Evolutionary conservation across 2,113 vertebrate genomes (phyloP).

Genomic region (Panthera uncia): DNA sequence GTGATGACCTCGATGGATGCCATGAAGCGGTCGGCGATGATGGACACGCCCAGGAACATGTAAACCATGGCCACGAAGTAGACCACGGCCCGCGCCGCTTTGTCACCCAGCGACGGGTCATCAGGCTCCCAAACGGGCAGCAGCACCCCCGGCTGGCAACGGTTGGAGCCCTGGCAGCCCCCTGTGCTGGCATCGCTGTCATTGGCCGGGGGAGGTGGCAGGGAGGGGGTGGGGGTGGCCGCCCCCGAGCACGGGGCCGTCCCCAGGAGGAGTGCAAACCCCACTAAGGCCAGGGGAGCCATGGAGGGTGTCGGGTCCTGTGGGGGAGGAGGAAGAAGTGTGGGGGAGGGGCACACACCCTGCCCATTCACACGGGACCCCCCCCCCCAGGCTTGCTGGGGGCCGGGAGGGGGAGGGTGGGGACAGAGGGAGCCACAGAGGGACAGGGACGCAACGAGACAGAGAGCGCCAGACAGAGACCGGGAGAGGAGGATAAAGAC

Average conservation of each 20-base stretch:
- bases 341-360: neutral
- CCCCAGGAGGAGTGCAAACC: slow-evolving; percentile 62
- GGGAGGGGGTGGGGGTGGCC: slow-evolving; percentile 53
- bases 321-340: neutral
- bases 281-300: slow-evolving; percentile 72
- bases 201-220: slow-evolving; percentile 68
- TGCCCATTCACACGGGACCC: neutral
- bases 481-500: neutral
- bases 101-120: slow-evolving; percentile 87
- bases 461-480: neutral
- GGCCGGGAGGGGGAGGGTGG: neutral
- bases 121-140: slow-evolving; percentile 92
- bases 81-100: slow-evolving; percentile 90
- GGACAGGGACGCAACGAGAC: neutral
- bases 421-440: neutral
- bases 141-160: slow-evolving; percentile 90
- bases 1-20: slow-evolving; percentile 99
- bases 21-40: slow-evolving; percentile 99
- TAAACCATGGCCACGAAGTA: slow-evolving; percentile 98
- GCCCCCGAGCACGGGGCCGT: slow-evolving; percentile 60
- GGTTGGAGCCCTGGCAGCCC: slow-evolving; percentile 77
- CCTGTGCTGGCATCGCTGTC: slow-evolving; percentile 47
- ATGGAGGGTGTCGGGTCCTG: slow-evolving; percentile 52
- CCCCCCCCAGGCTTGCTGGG: neutral
- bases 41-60: slow-evolving; percentile 98